Evolutionary conservation across 1,140 invertebrate species (phyloP), one percentile per base, ranked within the genome.

Genomic region (Sitophilus oryzae): DNA sequence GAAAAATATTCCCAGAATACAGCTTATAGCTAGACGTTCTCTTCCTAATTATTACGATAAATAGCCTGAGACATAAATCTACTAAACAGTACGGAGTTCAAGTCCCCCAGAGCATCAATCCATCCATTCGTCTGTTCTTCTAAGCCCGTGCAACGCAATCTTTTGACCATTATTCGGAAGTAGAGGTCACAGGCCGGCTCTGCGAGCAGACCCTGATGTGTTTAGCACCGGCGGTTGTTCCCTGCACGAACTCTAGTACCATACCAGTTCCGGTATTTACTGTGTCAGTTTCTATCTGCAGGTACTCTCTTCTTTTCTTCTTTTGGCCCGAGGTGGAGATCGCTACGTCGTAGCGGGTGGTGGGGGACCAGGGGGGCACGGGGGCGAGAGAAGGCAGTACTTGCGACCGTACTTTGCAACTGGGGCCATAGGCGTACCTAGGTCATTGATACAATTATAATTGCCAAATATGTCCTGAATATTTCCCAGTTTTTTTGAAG

Each of bases 241-340:
- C 10, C 15, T 35, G 46, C 53, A 49, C 43, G 54, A 56, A 38
- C 54, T 56, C 54, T 41, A 50, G 54, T 50, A 56, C 54, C 54
- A 56, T 51, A 51, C 46, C 54, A 56, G 54, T 56, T 56, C 54
- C 54, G 54, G 54, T 56, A 56, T 56, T 56, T 20, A 56, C 54
- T 51, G 54, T 56, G 54, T 56, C 54, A 56, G 54, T 56, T 56
- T 56, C 40, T 56, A 50, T 49, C 54, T 50, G 47, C 53, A 50
- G 36, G 52, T 55, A 55, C 52, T 55, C 44, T 54, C 23, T 52
- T 46, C 34, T 42, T 51, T 21, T 51, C 25, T 43, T 53, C 20
- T 34, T 52, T 34, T 53, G 34, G 34, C 34, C 43, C n/a, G 11
- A 25, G 15, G n/a, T n/a, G n/a, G 37, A 30, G 44, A 50, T 30